Conservation (phyloP, 1,140 invertebrate species). For the Asbolus verrucosus region DNA sequence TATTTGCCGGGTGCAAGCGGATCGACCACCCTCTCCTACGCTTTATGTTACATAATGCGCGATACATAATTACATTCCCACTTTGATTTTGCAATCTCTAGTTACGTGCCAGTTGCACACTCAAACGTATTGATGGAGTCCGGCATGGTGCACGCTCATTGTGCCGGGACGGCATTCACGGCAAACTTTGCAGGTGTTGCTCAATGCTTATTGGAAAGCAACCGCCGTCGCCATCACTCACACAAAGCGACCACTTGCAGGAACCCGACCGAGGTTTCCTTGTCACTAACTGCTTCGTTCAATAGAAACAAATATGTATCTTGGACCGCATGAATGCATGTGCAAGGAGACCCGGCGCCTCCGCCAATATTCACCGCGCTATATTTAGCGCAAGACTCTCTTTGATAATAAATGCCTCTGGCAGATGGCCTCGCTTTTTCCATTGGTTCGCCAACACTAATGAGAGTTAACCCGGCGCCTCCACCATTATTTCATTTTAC, state of each 20-base stretch:
- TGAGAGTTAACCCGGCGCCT: too few relatives aligned
- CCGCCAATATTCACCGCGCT: not conserved
- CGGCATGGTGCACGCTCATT: conserved; percentile 33
- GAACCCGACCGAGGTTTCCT: conserved; percentile 37
- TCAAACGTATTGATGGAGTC: conserved; percentile 22
- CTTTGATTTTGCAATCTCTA: conserved; percentile 37
- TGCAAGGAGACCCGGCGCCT: not conserved
- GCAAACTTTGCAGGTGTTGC: conserved; percentile 37
- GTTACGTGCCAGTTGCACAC: conserved; percentile 23
- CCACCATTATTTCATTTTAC: too few relatives aligned
- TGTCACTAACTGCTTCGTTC: conserved; percentile 34
- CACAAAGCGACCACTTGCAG: conserved; percentile 38
- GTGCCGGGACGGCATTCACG: conserved; percentile 14
- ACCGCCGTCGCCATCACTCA: conserved; percentile 32
- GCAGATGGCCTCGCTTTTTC: too few relatives aligned
- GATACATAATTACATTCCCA: conserved; percentile 42
- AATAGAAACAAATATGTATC: conserved; percentile 40
- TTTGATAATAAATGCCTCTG: too few relatives aligned
- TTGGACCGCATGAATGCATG: conserved; percentile 33
- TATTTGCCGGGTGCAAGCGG: conserved; percentile 18
- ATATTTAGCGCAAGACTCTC: too few relatives aligned
- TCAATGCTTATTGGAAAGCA: conserved; percentile 37
- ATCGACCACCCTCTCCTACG: not conserved
- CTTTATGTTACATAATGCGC: conserved; percentile 29
- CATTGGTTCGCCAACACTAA: too few relatives aligned